Percentiles rank a stretch among this genome's conserved stretches.
These are phyloP conservation scores for Acipenser transmontanus DNA, from an alignment of 2,797 vertebrate species.

Conservation along the genomic window DNA sequence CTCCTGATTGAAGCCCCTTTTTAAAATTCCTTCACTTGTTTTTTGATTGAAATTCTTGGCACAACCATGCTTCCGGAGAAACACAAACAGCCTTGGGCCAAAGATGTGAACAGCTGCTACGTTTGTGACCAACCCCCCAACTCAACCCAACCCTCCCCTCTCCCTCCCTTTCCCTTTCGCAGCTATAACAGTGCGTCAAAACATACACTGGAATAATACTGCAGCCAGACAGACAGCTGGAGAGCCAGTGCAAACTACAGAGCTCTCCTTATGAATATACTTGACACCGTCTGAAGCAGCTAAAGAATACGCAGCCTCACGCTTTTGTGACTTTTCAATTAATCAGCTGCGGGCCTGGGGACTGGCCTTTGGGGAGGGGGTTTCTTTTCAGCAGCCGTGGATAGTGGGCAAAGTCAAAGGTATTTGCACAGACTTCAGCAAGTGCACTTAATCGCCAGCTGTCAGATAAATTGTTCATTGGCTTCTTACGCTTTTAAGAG, in stretches of 20 bases:
- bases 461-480: conserved; percentile 11
- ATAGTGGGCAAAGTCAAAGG: not conserved
- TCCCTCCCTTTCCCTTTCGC: not conserved
- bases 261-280: conserved; percentile 10
- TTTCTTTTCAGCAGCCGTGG: not conserved
- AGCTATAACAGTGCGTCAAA: conserved; percentile 7
- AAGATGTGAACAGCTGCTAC: conserved; percentile 7
- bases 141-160: not conserved
- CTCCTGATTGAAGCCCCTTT: conserved; percentile 1
- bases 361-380: not conserved
- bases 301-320: not conserved
- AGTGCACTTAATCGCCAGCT: conserved; percentile 8
- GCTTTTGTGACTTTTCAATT: conserved; percentile 10
- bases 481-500: conserved; percentile 1
- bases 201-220: conserved; percentile 2
- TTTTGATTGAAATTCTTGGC: conserved; percentile 16
- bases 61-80: conserved; percentile 18
- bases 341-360: not conserved
- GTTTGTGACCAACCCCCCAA: not conserved
- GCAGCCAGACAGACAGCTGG: not conserved
- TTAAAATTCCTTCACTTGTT: conserved; percentile 16
- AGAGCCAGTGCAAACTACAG: not conserved
- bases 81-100: conserved; percentile 18
- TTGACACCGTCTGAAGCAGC: not conserved
- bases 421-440: conserved; percentile 5